Evolutionary conservation across 2,113 vertebrate genomes (phyloP).

Genomic region (Tachycineta bicolor): DNA sequence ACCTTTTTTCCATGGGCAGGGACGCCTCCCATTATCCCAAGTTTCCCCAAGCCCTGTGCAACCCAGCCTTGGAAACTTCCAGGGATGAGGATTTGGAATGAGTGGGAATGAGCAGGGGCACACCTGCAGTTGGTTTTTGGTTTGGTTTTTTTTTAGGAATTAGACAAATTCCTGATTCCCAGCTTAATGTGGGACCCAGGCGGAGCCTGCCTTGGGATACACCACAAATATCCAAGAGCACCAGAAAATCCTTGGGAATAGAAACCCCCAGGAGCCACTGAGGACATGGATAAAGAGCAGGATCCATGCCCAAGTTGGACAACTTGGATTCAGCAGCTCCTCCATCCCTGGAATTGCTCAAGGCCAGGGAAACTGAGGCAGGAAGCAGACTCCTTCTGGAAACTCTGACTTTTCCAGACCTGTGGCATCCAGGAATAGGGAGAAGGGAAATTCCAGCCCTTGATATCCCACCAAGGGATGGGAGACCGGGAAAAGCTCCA

Average conservation of each 20-base stretch:
- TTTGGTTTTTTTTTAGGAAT: not conserved
- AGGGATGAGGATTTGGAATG: not conserved
- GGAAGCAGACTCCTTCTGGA: accelerated
- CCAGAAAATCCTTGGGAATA: not conserved
- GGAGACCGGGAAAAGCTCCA: not conserved
- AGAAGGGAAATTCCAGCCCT: not conserved
- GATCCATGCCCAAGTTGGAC: not conserved
- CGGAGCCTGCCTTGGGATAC: accelerated
- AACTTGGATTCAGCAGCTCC: not conserved
- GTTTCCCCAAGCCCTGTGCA: not conserved
- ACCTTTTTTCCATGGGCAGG: not conserved
- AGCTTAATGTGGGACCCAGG: not conserved
- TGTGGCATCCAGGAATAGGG: not conserved
- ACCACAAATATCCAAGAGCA: not conserved
- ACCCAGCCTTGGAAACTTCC: too few species aligned
- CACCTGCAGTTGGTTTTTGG: too few species aligned
- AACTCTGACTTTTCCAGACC: not conserved
- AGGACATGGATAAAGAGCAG: not conserved
- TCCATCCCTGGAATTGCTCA: not conserved
- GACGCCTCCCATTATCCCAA: not conserved
- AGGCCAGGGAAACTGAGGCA: not conserved
- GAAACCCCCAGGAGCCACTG: not conserved
- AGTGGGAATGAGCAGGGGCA: not conserved
- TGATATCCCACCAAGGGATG: too few species aligned
- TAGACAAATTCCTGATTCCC: not conserved